These are phyloP conservation scores for Lepus timidus DNA, from an alignment of 2,113 vertebrate genomes.

Conservation along the genomic window DNA sequence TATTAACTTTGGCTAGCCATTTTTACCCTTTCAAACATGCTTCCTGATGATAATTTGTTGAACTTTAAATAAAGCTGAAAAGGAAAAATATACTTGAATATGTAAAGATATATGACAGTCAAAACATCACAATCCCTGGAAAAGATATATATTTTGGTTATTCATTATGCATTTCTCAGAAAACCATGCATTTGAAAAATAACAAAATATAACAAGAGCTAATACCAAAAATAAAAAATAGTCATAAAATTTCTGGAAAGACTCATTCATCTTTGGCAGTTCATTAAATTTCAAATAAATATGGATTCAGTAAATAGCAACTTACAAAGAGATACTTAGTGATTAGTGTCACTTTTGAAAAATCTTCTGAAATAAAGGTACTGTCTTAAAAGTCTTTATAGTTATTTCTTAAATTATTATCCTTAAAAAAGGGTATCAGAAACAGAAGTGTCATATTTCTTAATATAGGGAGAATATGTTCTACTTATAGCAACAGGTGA, in stretches of 20 bases:
- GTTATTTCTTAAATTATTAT: constrained; percentile 8
- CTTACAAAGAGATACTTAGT: neutral
- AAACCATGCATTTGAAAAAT: neutral
- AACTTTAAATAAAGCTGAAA: neutral
- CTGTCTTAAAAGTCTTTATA: neutral
- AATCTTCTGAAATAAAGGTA: neutral
- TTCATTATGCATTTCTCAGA: neutral
- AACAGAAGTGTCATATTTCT: neutral
- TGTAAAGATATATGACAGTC: neutral
- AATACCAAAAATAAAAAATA: neutral
- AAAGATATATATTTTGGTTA: constrained; percentile 24
- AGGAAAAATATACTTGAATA: neutral
- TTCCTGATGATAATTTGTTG: neutral
- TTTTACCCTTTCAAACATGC: neutral
- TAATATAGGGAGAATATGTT: neutral
- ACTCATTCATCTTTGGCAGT: neutral
- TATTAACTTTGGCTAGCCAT: neutral
- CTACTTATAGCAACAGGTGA: neutral
- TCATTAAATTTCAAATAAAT: neutral
- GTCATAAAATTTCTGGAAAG: neutral
- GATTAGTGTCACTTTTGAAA: neutral
- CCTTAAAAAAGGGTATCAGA: neutral
- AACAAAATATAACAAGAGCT: neutral
- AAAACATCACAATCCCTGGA: neutral
- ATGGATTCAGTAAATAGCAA: neutral